phyloP scores from a whole-genome alignment of 2,113 vertebrate species.

The western clawed frog (Xenopus tropicalis) region UCB_Xtro_10.0 CM004450.2:96702001-96702500 shows the following conservation, averaged over 20 bases:
- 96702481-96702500: neutral
- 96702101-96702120: no score
- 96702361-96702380: slow-evolving; percentile 22
- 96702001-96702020: no score
- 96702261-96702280: neutral
- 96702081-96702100: no score
- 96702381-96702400: slow-evolving; percentile 28
- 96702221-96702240: neutral
- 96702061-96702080: no score
- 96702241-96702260: neutral
- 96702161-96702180: no score
- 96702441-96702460: neutral
- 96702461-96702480: neutral
- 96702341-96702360: slow-evolving; percentile 21
- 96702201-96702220: neutral
- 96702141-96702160: no score
- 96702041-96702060: no score
- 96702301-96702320: neutral
- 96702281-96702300: slow-evolving; percentile 17
- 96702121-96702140: no score
- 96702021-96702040: no score
- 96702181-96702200: no score
- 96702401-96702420: slow-evolving; percentile 11
- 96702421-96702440: slow-evolving; percentile 10
- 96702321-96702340: slow-evolving; percentile 5